Evolutionary conservation across 2,113 vertebrate genomes (phyloP), one percentile per base, ranked within the genome.

Genomic region (Callithrix jacchus): DNA sequence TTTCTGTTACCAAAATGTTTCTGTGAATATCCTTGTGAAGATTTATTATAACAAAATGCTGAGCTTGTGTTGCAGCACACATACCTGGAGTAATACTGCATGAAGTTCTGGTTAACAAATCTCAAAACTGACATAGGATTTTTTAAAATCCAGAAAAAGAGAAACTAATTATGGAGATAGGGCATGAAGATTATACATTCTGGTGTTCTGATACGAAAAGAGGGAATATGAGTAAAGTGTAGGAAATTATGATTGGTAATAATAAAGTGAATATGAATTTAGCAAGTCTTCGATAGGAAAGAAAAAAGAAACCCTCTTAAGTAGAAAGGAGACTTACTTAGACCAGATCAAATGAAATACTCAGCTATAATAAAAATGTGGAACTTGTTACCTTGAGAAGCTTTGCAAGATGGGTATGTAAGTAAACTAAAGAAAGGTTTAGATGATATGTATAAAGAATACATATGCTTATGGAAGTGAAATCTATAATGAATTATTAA

Each of bases 351-450:
- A 87, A 27, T 77, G 61, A 82, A 92, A 32, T 94, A 30, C 11
- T 83, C 14, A 94, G 10, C 80, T 94, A 6, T 87, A 58, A 40
- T 96, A 82, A 96, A 96, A 93, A 58, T 70, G 27, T 35, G 30
- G 20, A 93, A 40, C 30, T 84, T 92, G 42, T 83, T 87, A 87
- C 16, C 71, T 92, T 94, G 58, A 85, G 58, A 96, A 91, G 10
- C 35, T 93, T 98, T 92, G 45, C 8, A 84, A 83, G 17, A 25
- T 95, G 21, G 9, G 2, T 56, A 49, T 80, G 73, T 89, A 97
- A 96, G 73, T 95, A 79, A 81, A 30, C 20, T 92, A 27, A 93
- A 66, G 83, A 96, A 96, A 77, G 23, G 9, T 71, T 96, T 95
- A 87, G 3, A 82, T 79, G 32, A 17, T 95, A 47, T 11, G 14